These are phyloP conservation scores for Lobophora halterata DNA, from an alignment of 2,888 invertebrate genomes.

Conservation along the genomic window DNA sequence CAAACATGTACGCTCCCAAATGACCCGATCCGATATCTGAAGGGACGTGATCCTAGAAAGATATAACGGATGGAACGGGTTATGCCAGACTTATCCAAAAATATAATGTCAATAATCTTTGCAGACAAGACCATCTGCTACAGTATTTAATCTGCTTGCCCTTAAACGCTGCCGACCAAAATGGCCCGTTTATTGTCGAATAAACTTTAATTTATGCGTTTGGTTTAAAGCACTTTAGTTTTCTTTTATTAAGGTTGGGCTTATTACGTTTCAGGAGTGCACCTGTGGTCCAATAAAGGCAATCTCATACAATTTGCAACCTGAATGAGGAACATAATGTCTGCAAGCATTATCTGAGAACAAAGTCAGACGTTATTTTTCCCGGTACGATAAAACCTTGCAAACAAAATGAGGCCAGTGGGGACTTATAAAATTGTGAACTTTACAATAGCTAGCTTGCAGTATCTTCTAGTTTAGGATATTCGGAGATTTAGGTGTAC, in stretches of 20 bases:
- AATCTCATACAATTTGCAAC: conserved; percentile 16
- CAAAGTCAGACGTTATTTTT: too few relatives aligned
- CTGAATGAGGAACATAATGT: conserved; percentile 15
- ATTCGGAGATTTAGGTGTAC: neutral
- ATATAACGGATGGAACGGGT: neutral
- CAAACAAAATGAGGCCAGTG: too few relatives aligned
- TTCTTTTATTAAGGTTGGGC: conserved; percentile 27
- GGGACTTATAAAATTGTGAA: too few relatives aligned
- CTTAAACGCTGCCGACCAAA: conserved; percentile 24
- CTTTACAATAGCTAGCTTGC: too few relatives aligned
- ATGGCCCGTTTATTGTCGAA: conserved; percentile 30
- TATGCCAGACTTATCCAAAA: neutral
- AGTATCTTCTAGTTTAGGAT: conserved; percentile 11
- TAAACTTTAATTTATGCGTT: conserved; percentile 34
- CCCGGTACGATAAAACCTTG: too few relatives aligned
- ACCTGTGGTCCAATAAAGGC: conserved; percentile 27
- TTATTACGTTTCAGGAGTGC: conserved; percentile 23
- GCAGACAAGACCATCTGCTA: conserved; percentile 20
- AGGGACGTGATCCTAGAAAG: conserved; percentile 1
- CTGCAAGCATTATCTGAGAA: conserved; percentile 2
- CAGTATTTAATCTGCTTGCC: conserved; percentile 22
- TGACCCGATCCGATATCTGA: conserved; percentile 8
- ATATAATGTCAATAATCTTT: conserved; percentile 5
- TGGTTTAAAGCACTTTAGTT: conserved; percentile 29
- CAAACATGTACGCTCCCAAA: conserved; percentile 1